Conservation (phyloP, 2,888 invertebrate species). For the Coenonympha arcania region DNA sequence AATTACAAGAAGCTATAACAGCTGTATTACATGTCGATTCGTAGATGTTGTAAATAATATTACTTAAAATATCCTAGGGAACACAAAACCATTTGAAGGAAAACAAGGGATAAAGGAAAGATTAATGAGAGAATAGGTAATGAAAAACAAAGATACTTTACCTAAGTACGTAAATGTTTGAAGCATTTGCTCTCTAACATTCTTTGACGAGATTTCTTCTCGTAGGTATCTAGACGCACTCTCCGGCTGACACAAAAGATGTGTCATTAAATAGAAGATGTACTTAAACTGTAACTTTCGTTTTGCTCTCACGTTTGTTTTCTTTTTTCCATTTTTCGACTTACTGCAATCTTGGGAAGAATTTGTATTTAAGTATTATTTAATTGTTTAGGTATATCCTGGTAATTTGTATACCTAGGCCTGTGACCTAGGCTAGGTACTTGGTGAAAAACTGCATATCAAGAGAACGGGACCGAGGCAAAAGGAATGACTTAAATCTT, state of each 20-base stretch:
- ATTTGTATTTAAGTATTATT: too few relatives aligned
- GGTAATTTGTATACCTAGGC: too few relatives aligned
- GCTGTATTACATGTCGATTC: too few relatives aligned
- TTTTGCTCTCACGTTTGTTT: neutral
- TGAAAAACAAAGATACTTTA: conserved; percentile 3
- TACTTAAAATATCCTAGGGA: too few relatives aligned
- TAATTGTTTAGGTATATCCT: too few relatives aligned
- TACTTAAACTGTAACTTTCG: neutral
- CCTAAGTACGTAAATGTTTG: neutral
- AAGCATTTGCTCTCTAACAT: conserved; percentile 2
- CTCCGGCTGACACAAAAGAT: neutral
- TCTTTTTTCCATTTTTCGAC: neutral
- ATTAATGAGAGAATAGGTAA: neutral
- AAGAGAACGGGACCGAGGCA: too few relatives aligned
- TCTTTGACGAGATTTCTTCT: neutral
- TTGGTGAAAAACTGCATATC: too few relatives aligned
- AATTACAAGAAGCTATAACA: too few relatives aligned
- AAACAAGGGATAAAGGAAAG: neutral
- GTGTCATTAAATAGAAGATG: conserved; percentile 3
- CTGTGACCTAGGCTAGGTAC: too few relatives aligned
- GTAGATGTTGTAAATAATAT: too few relatives aligned
- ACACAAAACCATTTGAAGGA: neutral
- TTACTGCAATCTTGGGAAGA: too few relatives aligned
- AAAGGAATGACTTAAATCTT: too few relatives aligned
- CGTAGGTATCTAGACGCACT: conserved; percentile 4